A percentile compares a stretch with the other conserved stretches of the same genome.
These are phyloP conservation scores for Himalopsyche anomala DNA, from an alignment of 2,888 invertebrate genomes.

Conservation along the genomic window DNA sequence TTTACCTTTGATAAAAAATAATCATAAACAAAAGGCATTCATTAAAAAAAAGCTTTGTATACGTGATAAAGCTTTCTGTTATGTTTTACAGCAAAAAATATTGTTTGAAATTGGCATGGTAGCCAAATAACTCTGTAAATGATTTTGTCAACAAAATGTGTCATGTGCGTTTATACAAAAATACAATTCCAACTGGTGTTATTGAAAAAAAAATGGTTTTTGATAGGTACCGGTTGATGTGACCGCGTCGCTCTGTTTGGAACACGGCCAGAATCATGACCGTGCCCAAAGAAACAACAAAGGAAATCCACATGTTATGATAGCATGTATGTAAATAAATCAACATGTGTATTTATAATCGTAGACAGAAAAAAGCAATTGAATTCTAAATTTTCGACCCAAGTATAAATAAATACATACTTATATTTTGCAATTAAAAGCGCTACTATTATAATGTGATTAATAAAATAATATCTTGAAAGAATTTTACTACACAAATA, in stretches of 20 bases:
- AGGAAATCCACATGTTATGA: conserved; percentile 10
- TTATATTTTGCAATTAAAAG: background rate
- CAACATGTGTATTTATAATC: background rate
- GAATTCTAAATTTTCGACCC: background rate
- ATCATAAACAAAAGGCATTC: background rate
- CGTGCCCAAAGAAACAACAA: conserved; percentile 32
- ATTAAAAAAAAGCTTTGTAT: background rate
- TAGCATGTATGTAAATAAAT: background rate
- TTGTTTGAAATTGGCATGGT: background rate
- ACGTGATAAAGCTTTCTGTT: background rate
- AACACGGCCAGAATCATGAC: background rate
- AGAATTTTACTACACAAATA: too few relatives aligned
- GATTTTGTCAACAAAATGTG: conserved; percentile 39
- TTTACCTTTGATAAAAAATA: background rate
- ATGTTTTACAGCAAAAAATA: background rate
- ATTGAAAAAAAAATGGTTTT: background rate
- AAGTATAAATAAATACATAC: background rate
- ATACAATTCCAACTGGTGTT: conserved; percentile 6
- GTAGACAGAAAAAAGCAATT: background rate
- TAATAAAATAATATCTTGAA: too few relatives aligned
- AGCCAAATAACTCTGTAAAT: conserved; percentile 14
- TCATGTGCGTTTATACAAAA: conserved; percentile 15
- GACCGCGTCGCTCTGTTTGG: conserved; percentile 6
- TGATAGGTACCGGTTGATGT: conserved; percentile 12
- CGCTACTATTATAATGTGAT: background rate